Conservation (phyloP, 2,888 invertebrate genomes). For the Aleiodes leptofemur region DNA sequence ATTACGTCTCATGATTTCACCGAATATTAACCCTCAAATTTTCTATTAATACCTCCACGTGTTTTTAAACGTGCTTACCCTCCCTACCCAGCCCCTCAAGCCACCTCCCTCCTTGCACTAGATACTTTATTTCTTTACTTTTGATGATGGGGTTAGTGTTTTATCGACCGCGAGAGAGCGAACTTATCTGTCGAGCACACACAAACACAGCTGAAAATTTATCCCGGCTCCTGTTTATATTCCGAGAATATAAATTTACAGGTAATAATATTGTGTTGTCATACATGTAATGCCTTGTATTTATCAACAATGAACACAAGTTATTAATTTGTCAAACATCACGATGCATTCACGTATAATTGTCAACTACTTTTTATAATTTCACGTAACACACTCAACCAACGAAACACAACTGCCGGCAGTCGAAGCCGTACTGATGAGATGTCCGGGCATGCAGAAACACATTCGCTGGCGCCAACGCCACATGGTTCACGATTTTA, state of each 20-base stretch:
- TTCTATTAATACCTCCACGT: conserved; percentile 43
- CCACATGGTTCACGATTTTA: conserved; percentile 26
- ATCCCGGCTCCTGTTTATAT: not conserved
- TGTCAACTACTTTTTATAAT: conserved; percentile 7
- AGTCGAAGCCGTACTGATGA: conserved; percentile 68
- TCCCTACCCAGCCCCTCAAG: not conserved
- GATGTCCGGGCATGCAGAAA: conserved; percentile 20
- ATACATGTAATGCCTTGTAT: too few relatives aligned
- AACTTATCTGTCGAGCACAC: conserved; percentile 50
- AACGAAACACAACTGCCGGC: conserved; percentile 64
- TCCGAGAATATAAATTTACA: not conserved
- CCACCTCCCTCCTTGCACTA: not conserved
- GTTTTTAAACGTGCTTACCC: conserved; percentile 1
- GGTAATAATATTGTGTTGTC: too few relatives aligned
- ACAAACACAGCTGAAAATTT: conserved; percentile 58
- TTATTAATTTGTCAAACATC: not conserved
- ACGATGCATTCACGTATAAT: not conserved
- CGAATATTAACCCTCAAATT: conserved; percentile 26
- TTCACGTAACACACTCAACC: conserved; percentile 52
- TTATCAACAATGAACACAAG: not conserved
- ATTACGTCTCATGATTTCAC: conserved; percentile 78
- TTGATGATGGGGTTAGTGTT: conserved; percentile 7
- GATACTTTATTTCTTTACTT: conserved; percentile 1
- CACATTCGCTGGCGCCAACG: not conserved
- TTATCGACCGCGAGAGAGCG: conserved; percentile 24